Percentiles rank a stretch among this genome's conserved stretches.
Conservation (phyloP, 2,797 vertebrate species). For the Hoplostethus mediterraneus region DNA sequence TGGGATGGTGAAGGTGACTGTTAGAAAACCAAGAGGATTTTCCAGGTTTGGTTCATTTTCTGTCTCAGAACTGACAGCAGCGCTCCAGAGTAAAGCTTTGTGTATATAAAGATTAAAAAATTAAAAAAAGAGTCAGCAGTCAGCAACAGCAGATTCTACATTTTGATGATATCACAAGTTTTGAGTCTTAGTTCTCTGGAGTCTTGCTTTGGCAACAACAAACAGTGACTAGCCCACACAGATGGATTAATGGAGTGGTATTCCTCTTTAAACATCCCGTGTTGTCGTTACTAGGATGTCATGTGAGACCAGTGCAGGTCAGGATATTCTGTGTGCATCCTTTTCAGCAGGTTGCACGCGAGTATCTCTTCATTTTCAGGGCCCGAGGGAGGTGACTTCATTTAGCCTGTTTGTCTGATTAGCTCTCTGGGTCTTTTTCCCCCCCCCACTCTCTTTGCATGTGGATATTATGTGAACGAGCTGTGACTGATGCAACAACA, state of each 20-base stretch:
- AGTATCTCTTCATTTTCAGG: constrained; percentile 20
- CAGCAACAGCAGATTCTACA: neutral
- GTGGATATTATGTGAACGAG: constrained; percentile 27
- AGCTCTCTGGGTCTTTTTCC: constrained; percentile 22
- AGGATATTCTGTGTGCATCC: constrained; percentile 7
- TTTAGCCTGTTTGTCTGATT: constrained; percentile 31
- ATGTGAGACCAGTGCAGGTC: constrained; percentile 22
- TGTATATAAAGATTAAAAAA: too few species aligned
- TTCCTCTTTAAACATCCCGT: neutral
- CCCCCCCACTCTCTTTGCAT: constrained; percentile 8
- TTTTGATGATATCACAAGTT: neutral
- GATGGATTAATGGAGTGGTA: neutral
- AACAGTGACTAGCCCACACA: neutral
- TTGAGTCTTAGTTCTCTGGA: neutral
- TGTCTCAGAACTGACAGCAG: neutral
- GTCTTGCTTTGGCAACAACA: neutral
- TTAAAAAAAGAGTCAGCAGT: neutral
- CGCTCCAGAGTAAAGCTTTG: neutral
- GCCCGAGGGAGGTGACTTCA: constrained; percentile 20
- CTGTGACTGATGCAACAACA: neutral
- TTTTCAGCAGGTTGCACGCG: neutral
- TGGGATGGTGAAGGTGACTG: neutral
- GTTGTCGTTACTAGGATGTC: constrained; percentile 10
- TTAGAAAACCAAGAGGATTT: neutral
- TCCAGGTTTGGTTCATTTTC: neutral